Base-by-base conservation (phyloP, 2,797 vertebrate species). In the Takifugu rubripes region DNA sequence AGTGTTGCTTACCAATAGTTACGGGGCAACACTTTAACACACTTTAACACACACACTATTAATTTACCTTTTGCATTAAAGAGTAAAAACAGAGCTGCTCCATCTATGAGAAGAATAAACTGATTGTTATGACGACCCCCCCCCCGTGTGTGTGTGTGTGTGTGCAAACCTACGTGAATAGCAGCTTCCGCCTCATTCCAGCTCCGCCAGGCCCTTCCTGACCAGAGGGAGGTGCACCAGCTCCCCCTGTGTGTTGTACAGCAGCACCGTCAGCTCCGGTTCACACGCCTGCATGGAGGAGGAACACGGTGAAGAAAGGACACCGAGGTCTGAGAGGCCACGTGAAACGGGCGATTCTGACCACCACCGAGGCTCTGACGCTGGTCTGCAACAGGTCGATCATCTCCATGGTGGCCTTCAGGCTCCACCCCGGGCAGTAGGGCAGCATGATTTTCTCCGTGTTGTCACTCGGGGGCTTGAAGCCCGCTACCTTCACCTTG, bases 381-480 rank as follows among this genome's bases (percentile, higher is more conserved):
- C 81, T 90, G 49, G 84, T 68, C 72, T 94, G 90, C 42, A 96
- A 55, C 5, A 93, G 87, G 26, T 94, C 88, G 2, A 93, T 83
- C 92, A 96, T 94, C 16, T 91, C 72, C 86, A 88, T 84, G 17
- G 92, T 6, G 0, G 95, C 93, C 65, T 89, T 90, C 75, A 95
- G 48, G 25, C 93, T 97, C 96, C 97, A 99, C 15, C 83, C 72
- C 0, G 93, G 94, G 53, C 89, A 81, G 65, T 98, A 98, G 0
- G 94, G 91, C 74, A 99, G 86, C 71, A 92, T 82, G 3, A 83
- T 55, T 15, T 58, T 40, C 0, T 87, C 62, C 1, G 4, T 25
- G 51, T 81, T 85, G 12, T 16, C 29, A 0, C 48, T 42, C 0
- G 93, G 82, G 8, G 97, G 89, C 71, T 89, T 95, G 77, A 98